Evolutionary conservation across 2,888 invertebrate species (phyloP).

Genomic region (Slavum lentiscoides): DNA sequence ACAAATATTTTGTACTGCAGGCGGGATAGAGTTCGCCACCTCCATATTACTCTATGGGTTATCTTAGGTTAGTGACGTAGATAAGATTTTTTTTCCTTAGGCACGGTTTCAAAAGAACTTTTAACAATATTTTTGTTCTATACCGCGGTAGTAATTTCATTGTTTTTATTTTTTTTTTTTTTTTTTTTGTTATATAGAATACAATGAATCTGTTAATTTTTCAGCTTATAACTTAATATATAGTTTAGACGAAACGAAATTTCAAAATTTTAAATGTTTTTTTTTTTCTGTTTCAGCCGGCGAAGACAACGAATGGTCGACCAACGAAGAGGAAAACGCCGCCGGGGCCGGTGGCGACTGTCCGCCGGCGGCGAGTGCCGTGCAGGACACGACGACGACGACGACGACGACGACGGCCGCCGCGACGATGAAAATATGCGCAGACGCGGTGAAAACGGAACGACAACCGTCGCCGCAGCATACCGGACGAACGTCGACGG

Average conservation of each 20-base stretch:
- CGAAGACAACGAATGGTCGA: slow-evolving; percentile 57
- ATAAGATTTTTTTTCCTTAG: too few relatives aligned
- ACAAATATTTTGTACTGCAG: too few relatives aligned
- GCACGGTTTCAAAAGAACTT: too few relatives aligned
- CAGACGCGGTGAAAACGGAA: slow-evolving; percentile 6
- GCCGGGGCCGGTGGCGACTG: slow-evolving; percentile 46
- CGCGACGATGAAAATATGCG: slow-evolving; percentile 1
- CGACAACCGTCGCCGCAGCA: slow-evolving; percentile 55
- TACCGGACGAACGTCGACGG: slow-evolving; percentile 55
- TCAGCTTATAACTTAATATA: too few relatives aligned
- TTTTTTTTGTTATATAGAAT: too few relatives aligned
- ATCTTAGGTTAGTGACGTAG: too few relatives aligned
- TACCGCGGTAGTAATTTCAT: too few relatives aligned
- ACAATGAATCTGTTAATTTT: too few relatives aligned
- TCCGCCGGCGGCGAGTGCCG: slow-evolving; percentile 46
- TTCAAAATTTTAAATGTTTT: neutral
- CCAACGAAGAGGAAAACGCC: slow-evolving; percentile 53
- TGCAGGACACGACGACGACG: slow-evolving; percentile 42
- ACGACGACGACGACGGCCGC: slow-evolving; percentile 11
- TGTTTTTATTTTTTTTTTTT: too few relatives aligned
- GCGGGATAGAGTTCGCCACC: too few relatives aligned
- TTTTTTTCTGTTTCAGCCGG: slow-evolving; percentile 55
- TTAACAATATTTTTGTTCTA: too few relatives aligned
- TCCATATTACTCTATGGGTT: too few relatives aligned
- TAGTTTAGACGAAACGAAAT: neutral